phyloP scores from a whole-genome alignment of 1,140 invertebrate species.

The Scaptodrosophila lebanonensis region DNA sequence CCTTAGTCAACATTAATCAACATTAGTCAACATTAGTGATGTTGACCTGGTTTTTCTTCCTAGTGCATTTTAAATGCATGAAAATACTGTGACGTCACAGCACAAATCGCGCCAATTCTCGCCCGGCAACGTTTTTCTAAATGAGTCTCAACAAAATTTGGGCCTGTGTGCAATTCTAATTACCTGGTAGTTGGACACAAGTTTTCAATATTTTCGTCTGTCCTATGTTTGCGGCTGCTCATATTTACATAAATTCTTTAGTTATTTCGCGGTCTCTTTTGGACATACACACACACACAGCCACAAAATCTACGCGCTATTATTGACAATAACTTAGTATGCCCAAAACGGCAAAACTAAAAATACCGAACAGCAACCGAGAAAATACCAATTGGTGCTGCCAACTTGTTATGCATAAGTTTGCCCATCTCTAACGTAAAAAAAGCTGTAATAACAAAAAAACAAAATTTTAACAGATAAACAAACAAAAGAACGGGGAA shows the following conservation, averaged over 20 bases:
- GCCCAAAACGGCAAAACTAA: no score
- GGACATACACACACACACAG: constrained; percentile 13
- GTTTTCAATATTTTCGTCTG: constrained; percentile 70
- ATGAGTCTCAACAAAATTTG: neutral
- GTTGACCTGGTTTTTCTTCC: constrained; percentile 38
- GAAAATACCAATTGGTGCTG: no score
- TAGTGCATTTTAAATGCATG: constrained; percentile 10
- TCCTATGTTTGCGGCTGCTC: constrained; percentile 62
- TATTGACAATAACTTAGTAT: no score
- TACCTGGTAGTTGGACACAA: constrained; percentile 68
- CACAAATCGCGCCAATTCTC: constrained; percentile 31
- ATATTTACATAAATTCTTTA: constrained; percentile 63
- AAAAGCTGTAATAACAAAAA: no score
- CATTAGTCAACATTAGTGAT: constrained; percentile 2
- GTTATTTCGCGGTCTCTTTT: constrained; percentile 28
- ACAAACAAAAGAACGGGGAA: no score
- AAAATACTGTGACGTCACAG: constrained; percentile 49
- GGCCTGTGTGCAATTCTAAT: neutral
- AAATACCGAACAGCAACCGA: no score
- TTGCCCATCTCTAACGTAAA: no score
- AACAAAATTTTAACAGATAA: no score
- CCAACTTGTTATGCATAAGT: no score
- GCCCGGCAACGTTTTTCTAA: neutral
- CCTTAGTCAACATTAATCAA: constrained; percentile 21
- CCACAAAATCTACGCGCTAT: constrained; percentile 67